Evolutionary conservation across 2,888 invertebrate genomes (phyloP).

Genomic region (Eurytoma californica): DNA sequence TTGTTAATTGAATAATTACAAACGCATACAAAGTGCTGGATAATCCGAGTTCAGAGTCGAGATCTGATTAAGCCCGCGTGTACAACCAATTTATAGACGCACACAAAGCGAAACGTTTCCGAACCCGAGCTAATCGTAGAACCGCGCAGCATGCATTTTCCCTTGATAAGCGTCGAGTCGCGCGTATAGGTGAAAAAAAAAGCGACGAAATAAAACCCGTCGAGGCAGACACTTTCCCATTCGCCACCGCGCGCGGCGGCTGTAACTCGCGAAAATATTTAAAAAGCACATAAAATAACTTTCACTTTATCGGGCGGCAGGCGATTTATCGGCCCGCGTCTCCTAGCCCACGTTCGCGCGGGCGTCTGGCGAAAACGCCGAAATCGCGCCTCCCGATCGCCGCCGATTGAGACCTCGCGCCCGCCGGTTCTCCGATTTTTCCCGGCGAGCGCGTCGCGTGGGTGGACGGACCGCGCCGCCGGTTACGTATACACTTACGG

Average conservation of each 20-base stretch:
- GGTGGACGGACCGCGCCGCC: neutral
- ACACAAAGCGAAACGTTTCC: no score
- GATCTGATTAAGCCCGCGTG: no score
- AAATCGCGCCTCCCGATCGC: no score
- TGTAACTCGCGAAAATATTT: constrained; percentile 1
- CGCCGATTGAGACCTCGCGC: no score
- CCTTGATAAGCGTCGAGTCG: neutral
- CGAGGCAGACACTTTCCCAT: constrained; percentile 17
- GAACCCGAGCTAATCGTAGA: no score
- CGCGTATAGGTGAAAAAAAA: neutral
- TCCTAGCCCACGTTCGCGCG: neutral
- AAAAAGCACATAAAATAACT: constrained; percentile 35
- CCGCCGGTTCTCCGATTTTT: no score
- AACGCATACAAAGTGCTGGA: no score
- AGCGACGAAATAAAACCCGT: neutral
- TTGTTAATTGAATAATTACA: no score
- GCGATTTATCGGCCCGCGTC: constrained; percentile 27
- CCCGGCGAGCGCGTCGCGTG: neutral
- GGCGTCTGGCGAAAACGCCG: neutral
- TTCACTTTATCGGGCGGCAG: constrained; percentile 39
- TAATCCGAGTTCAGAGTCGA: no score
- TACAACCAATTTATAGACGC: no score
- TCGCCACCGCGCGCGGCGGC: neutral
- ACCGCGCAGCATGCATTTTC: no score
- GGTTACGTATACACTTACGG: neutral